Base-by-base conservation (phyloP, 2,888 invertebrate species). In the Dicyrtomina minuta region DNA sequence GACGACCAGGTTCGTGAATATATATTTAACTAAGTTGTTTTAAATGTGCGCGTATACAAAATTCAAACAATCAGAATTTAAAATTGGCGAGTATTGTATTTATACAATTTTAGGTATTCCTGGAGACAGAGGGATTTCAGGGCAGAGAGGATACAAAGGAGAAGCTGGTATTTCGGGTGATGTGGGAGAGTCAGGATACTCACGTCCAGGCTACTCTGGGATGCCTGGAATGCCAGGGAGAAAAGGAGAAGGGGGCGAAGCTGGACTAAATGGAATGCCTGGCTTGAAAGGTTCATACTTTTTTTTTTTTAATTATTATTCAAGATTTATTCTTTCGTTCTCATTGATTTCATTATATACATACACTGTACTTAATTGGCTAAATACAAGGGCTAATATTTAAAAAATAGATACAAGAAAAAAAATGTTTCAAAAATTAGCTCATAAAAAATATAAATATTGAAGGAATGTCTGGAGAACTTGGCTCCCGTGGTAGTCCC, bases 1-100 rank as follows among this genome's bases (percentile, higher is more conserved):
- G 80, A 44, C 53, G 77, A 27, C 78, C 79, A 68, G 79, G 79
- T 77, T 65, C 53, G 43, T 17, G 44, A n/a, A 26, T 55, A 12
- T 55, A 55, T 55, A 5, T 55, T n/a, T n/a, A n/a, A n/a, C n/a
- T n/a, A n/a, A n/a, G n/a, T n/a, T n/a, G n/a, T n/a, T n/a, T n/a
- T n/a, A n/a, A n/a, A n/a, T n/a, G n/a, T n/a, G n/a, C n/a, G n/a
- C n/a, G n/a, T n/a, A n/a, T n/a, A n/a, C n/a, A n/a, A n/a, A n/a
- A n/a, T 20, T 44, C 13, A 43, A 41, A 13, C 4, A n/a, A 3
- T n/a, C n/a, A n/a, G n/a, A n/a, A n/a, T n/a, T n/a, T n/a, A n/a
- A n/a, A n/a, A n/a, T n/a, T n/a, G n/a, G n/a, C n/a, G n/a, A n/a
- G n/a, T n/a, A n/a, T n/a, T n/a, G n/a, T n/a, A n/a, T n/a, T n/a